Evolutionary conservation across 2,797 vertebrate species (phyloP).

Genomic region (Simalia tracyae): DNA sequence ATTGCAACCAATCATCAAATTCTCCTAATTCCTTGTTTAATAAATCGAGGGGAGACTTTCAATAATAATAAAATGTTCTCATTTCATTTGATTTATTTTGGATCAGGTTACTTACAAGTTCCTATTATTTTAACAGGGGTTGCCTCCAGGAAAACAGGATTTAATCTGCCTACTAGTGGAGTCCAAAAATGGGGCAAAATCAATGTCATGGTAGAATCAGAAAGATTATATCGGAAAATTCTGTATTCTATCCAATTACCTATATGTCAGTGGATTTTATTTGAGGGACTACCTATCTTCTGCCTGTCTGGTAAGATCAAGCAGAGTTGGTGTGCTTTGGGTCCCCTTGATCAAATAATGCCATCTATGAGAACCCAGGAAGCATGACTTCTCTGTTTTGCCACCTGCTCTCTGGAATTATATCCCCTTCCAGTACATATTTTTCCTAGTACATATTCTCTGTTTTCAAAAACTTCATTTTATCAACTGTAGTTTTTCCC

Average conservation of each 20-base stretch:
- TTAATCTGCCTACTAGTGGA: not conserved
- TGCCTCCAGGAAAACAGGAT: not conserved
- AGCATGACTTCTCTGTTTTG: not conserved
- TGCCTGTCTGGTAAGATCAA: not conserved
- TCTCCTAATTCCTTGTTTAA: not conserved
- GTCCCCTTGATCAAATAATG: not conserved
- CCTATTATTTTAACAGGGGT: not conserved
- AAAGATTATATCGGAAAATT: not conserved
- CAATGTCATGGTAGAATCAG: too few species aligned
- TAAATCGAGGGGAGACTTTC: not conserved
- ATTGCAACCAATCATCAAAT: not conserved
- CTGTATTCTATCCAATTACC: not conserved
- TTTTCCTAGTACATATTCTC: not conserved
- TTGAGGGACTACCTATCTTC: not conserved
- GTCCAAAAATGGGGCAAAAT: not conserved
- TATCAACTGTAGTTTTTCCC: not conserved
- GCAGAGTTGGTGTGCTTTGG: not conserved
- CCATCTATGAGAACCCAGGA: not conserved
- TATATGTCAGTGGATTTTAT: not conserved
- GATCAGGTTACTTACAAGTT: not conserved
- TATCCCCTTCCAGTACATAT: not conserved
- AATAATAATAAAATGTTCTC: not conserved
- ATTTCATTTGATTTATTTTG: not conserved
- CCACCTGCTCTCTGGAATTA: not conserved
- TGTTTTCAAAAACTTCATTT: not conserved